phyloP scores from a whole-genome alignment of 2,797 vertebrate genomes.

The Pangasius djambal region DNA sequence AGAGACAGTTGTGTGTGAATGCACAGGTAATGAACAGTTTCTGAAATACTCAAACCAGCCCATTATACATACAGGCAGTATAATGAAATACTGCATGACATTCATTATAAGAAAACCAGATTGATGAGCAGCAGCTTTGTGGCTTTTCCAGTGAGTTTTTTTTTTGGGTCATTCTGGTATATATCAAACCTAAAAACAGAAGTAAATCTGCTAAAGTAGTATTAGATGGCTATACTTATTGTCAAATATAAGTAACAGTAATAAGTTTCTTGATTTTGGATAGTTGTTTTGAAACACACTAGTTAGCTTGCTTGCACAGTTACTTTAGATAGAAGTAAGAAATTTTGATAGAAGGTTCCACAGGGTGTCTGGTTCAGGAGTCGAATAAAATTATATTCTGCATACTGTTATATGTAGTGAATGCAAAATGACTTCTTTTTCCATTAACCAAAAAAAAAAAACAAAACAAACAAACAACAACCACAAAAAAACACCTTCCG shows the following conservation, averaged over 20 bases:
- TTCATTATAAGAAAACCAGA: neutral
- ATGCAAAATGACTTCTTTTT: neutral
- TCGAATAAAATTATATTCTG: neutral
- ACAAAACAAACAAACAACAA: no score
- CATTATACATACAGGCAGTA: neutral
- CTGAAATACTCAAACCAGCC: no score
- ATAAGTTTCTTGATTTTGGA: neutral
- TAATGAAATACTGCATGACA: neutral
- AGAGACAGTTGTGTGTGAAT: no score
- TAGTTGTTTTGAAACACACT: neutral
- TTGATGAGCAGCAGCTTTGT: neutral
- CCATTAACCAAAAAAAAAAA: neutral
- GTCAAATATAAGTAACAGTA: neutral
- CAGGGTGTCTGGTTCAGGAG: neutral
- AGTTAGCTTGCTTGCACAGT: no score
- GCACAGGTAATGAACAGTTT: no score
- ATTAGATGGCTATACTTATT: neutral
- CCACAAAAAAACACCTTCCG: neutral
- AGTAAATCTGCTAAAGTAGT: neutral
- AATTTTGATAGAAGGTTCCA: neutral
- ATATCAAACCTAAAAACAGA: neutral
- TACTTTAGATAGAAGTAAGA: neutral
- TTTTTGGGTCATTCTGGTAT: no score
- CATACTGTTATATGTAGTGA: neutral
- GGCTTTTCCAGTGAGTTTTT: neutral